Evolutionary conservation across 2,113 vertebrate species (phyloP), one percentile per base, ranked within the genome.

Genomic region (Dasyprocta punctata): DNA sequence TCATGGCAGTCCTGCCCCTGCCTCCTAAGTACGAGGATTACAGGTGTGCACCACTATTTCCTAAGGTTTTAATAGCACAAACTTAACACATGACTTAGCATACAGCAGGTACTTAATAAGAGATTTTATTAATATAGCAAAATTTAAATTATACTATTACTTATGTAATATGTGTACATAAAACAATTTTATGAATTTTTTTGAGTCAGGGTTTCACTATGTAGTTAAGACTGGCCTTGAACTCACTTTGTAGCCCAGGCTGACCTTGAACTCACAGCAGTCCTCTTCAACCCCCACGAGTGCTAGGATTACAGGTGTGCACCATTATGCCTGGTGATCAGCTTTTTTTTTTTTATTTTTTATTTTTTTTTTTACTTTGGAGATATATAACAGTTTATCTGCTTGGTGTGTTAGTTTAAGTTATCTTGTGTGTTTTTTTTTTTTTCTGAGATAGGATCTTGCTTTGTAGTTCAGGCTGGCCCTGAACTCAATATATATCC

Each of bases 321-420:
- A 5, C 56, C 56, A 58, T 19, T 20, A 61, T 61, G 7, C 60
- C 60, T 67, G 33, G 33, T 4, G 24, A 73, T 73, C 24, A 38
- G 12, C 5, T 7, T 38, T n/a, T 95, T 0, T 96, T 93, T 94
- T 90, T n/a, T n/a, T n/a, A n/a, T n/a, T n/a, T n/a, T n/a, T n/a
- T n/a, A n/a, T n/a, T n/a, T n/a, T 52, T 54, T 56, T 56, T 56
- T 56, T 2, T 36, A 86, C 80, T 95, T 87, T 81, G 49, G 73
- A 89, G 60, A 92, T 92, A 38, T 4, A n/a, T 52, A 69, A 88
- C 22, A 73, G n/a, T 94, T 96, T 10, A 95, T 89, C 69, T 94
- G 87, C 89, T 84, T 87, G 30, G 13, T 96, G 20, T 38, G 30
- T 56, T 41, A 41, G 38, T 38, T 71, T n/a, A n/a, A n/a, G n/a